These are phyloP conservation scores for Drosophila melanogaster DNA, from an alignment of 1,140 invertebrate species.

Conservation along the genomic window DNA sequence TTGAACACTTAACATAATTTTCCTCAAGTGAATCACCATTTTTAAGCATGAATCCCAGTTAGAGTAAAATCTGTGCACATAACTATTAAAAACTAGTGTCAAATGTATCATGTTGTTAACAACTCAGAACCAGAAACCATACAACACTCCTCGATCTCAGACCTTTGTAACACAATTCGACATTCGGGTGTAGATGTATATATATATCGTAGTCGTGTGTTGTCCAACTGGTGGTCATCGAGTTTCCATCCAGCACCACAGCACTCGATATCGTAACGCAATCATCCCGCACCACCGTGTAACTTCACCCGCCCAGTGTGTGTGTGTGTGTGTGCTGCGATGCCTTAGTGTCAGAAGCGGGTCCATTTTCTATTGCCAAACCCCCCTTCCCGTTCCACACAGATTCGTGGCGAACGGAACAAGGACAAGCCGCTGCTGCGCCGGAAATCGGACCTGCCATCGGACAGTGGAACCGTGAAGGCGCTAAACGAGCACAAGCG, in stretches of 20 bases:
- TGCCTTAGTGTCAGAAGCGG: slow-evolving; percentile 10
- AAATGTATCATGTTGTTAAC: slow-evolving; percentile 6
- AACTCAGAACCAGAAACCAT: neutral
- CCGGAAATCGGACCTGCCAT: slow-evolving; percentile 97
- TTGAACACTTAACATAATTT: neutral
- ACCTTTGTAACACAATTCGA: slow-evolving; percentile 1
- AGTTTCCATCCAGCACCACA: slow-evolving; percentile 5
- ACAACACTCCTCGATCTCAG: neutral
- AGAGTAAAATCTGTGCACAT: neutral
- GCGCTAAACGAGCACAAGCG: slow-evolving; percentile 96
- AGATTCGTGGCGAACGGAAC: slow-evolving; percentile 85
- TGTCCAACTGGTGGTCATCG: slow-evolving; percentile 7
- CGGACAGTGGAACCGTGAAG: slow-evolving; percentile 94
- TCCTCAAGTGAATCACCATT: neutral
- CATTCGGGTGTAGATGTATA: slow-evolving; percentile 7
- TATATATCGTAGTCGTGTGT: slow-evolving; percentile 3
- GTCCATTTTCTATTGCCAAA: slow-evolving; percentile 49
- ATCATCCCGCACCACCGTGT: slow-evolving; percentile 15
- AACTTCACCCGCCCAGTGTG: slow-evolving; percentile 16
- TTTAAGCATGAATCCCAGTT: neutral
- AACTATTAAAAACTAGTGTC: no score
- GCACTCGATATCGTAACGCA: slow-evolving; percentile 26
- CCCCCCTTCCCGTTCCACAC: slow-evolving; percentile 54
- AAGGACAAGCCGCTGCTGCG: slow-evolving; percentile 94
- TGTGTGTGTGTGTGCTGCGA: slow-evolving; percentile 9